Evolutionary conservation across 2,888 invertebrate species (phyloP).

Genomic region (Ommatoiulus sabulosus): DNA sequence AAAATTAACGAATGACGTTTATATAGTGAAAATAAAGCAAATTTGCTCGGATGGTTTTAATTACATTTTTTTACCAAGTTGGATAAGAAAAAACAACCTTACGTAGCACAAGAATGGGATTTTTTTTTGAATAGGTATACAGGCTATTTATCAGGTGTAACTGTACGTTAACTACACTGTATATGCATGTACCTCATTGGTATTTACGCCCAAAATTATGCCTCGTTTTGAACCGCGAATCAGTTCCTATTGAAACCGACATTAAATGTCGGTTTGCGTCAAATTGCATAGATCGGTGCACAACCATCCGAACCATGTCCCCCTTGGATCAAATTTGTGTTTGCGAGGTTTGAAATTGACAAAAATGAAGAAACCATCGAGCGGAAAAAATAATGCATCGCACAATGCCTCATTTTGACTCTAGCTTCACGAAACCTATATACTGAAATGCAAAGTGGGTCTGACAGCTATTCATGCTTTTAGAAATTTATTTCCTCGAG

Average conservation of each 20-base stretch:
- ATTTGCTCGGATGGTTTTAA: too few relatives aligned
- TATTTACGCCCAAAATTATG: neutral
- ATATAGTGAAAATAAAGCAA: too few relatives aligned
- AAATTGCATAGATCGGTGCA: constrained; percentile 13
- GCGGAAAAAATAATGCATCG: constrained; percentile 16
- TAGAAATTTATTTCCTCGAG: constrained; percentile 37
- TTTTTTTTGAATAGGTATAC: neutral
- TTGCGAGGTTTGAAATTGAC: constrained; percentile 12
- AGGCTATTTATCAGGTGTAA: neutral
- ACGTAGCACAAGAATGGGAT: too few relatives aligned
- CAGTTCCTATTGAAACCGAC: neutral
- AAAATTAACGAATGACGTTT: too few relatives aligned
- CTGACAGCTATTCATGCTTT: constrained; percentile 38
- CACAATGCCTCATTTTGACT: neutral
- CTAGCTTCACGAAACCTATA: neutral
- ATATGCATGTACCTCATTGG: too few relatives aligned
- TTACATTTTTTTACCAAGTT: too few relatives aligned
- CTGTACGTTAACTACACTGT: neutral
- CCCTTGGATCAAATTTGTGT: neutral
- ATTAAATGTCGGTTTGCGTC: neutral
- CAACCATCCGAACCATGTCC: neutral
- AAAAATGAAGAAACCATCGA: constrained; percentile 30
- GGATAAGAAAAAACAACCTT: too few relatives aligned
- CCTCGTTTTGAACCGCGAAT: neutral
- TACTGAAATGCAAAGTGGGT: constrained; percentile 17